These are phyloP conservation scores for Patiria miniata DNA, from an alignment of 35 echinoderm and acorn worm species.

Conservation along the genomic window DNA sequence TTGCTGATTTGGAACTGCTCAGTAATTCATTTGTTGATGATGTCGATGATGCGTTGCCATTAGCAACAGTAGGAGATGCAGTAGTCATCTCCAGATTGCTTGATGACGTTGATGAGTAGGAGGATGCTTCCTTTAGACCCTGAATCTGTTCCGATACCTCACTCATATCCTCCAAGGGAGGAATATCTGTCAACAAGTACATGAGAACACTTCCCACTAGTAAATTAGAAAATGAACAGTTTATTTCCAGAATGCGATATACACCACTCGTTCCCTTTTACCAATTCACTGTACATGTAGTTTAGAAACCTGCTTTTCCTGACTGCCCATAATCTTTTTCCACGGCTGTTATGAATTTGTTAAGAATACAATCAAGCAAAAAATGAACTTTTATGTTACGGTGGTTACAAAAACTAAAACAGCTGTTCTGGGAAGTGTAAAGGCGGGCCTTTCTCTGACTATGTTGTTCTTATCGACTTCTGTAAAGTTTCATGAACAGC, in stretches of 20 bases:
- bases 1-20: not conserved
- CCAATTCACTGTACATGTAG: not conserved
- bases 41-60: slow-evolving; percentile 15
- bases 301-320: not conserved
- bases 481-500: no score
- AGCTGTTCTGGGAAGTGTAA: no score
- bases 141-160: slow-evolving; percentile 64
- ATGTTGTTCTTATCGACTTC: no score
- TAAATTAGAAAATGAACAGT: no score
- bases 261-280: not conserved
- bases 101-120: not conserved
- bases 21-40: not conserved
- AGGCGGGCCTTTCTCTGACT: no score
- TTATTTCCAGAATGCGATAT: no score
- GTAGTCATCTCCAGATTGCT: no score
- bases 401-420: no score
- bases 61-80: not conserved
- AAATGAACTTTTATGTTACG: no score
- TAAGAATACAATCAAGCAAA: no score
- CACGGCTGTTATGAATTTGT: not conserved
- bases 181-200: slow-evolving; percentile 31
- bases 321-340: not conserved
- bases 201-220: slow-evolving; percentile 17
- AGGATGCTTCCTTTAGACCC: slow-evolving; percentile 15
- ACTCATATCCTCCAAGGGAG: slow-evolving; percentile 91